Evolutionary conservation across 2,888 invertebrate species (phyloP), one percentile per base, ranked within the genome.

Genomic region (Thelaira solivaga): DNA sequence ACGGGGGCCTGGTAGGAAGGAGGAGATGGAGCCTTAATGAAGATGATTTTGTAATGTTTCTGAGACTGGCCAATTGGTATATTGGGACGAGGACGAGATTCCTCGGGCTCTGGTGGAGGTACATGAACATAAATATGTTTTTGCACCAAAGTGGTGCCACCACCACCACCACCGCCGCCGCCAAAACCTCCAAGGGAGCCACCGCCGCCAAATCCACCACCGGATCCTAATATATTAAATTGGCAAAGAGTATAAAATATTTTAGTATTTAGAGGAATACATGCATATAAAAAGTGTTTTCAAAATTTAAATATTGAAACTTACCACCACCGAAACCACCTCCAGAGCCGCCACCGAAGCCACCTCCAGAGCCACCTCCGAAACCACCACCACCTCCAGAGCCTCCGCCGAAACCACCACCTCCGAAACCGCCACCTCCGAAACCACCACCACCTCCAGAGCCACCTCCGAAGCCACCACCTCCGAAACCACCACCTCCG

Each of bases 41-140:
- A 96, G 90, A 96, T 95, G 88, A 96, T 96, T 88, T 96, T 96
- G 92, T 96, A 95, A 89, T 96, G 95, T 85, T 96, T 96, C 89
- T 95, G 95, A 51, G 95, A 92, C 81, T 94, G 93, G 55, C 93
- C 93, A 0, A 93, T 90, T 16, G 91, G 91, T 82, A 94, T 92
- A 11, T 92, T 92, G 29, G 88, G 85, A n/a, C 88, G 85, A 72
- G 82, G 86, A 83, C 93, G 92, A 85, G 92, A 91, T 85, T 93
- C 93, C 83, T 93, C 93, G n/a, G 93, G 95, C 89, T 96, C 95
- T 91, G 93, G 95, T 86, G 96, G 96, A 59, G 96, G 96, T 11
- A 96, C 95, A 88, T 96, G 96, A 4, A 96, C 96, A 91, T 96
- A 96, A 89, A 95, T 95, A 91, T 95, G 95, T 86, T 95, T 95